Percentiles rank a stretch among this genome's conserved stretches.
These are phyloP conservation scores for crab-eating macaque (Macaca fascicularis) DNA, from an alignment of 2,113 vertebrate genomes.

Conservation along the genomic window T2T-MFA8v1.1 NC_088381.1:165111001-165111500, in stretches of 20 bases:
- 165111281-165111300: background rate
- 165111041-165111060: background rate
- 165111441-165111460: background rate
- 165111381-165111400: background rate
- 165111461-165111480: background rate
- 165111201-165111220: background rate
- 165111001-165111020: background rate
- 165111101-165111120: background rate
- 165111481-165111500: background rate
- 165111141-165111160: background rate
- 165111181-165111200: background rate
- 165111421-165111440: background rate
- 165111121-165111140: background rate
- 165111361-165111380: background rate
- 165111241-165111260: background rate
- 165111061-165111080: too few relatives aligned
- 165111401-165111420: background rate
- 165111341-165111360: background rate
- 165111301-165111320: background rate
- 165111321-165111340: background rate
- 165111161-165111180: background rate
- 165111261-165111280: background rate
- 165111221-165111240: background rate
- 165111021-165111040: background rate
- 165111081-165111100: background rate